phyloP scores from a whole-genome alignment of 2,113 vertebrate genomes.

The Xenopus laevis region DNA sequence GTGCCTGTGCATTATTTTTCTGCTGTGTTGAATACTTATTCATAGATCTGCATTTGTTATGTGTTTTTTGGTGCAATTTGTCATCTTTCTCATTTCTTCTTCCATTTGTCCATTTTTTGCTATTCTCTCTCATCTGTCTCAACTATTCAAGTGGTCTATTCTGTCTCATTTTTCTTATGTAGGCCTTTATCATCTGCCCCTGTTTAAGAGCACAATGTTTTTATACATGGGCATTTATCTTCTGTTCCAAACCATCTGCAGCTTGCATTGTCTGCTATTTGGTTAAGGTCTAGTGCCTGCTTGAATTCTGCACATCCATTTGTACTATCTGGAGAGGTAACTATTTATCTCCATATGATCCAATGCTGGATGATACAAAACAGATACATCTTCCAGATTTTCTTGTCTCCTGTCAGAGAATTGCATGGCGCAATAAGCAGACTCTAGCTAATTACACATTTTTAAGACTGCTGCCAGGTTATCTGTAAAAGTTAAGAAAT shows the following conservation, averaged over 20 bases:
- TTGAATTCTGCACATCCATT: conserved; percentile 22
- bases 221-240: conserved; percentile 34
- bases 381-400: not conserved
- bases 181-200: conserved; percentile 34
- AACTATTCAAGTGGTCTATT: conserved; percentile 10
- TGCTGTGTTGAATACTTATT: not conserved
- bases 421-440: not conserved
- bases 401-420: not conserved
- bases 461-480: not conserved
- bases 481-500: not conserved
- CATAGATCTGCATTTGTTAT: conserved; percentile 10
- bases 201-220: conserved; percentile 26
- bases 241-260: conserved; percentile 16
- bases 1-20: not conserved
- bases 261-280: conserved; percentile 28
- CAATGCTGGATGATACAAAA: conserved; percentile 21
- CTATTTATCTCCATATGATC: conserved; percentile 31
- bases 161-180: conserved; percentile 32
- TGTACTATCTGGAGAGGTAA: conserved; percentile 13
- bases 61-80: not conserved
- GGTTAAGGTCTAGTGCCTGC: conserved; percentile 29
- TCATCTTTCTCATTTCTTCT: conserved; percentile 40
- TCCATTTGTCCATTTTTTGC: conserved; percentile 20
- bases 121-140: conserved; percentile 23
- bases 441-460: conserved; percentile 4